Base-by-base conservation (phyloP, 2,888 invertebrate species). In the Prosopocoilus inquinatus region DNA sequence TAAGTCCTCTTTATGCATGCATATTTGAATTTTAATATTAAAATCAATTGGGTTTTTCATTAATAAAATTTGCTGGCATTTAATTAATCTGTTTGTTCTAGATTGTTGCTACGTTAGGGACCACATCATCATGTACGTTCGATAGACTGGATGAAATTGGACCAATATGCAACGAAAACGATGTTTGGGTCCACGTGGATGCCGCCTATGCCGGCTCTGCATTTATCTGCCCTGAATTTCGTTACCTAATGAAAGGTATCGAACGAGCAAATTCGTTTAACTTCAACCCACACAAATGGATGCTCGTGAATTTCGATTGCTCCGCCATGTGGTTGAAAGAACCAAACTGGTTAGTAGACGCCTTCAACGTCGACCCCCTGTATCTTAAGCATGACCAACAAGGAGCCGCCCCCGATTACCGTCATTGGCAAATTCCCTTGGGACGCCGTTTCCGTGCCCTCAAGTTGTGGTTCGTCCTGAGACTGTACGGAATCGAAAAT, bases 221-320 rank as follows among this genome's bases (percentile, higher is more conserved):
- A 0, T 94, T 99, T 74, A 91, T 99, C 64, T 99, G 99, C 68
- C 96, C 96, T 1, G 99, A 99, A 79, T 96, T 90, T 77, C 88
- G 96, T 39, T 86, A 93, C 70, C 79, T 94, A 16, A 91, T 96
- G 88, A 87, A 88, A 64, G 94, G 94, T 16, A 76, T 93, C 4
- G 91, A 99, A 77, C 84, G 85, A 57, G 96, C 95, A 0, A 92
- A 96, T 70, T 98, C 97, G 0, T 96, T 98, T 76, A 97, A 98
- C 77, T 96, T 98, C 73, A 99, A 99, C 75, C 98, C 99, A 0
- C 98, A 98, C 78, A 99, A 99, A 78, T 99, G 98, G 98, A 81
- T 99, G 85, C 78, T 98, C 64, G 94, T 98, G n/a, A 98, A 96
- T 77, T 99, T 98, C 69, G 99, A 99, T 77, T 99, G 98, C 74